Percentiles rank a stretch among this genome's conserved stretches.
phyloP scores from a whole-genome alignment of 2,888 invertebrate species.

The Anodontia alba region DNA sequence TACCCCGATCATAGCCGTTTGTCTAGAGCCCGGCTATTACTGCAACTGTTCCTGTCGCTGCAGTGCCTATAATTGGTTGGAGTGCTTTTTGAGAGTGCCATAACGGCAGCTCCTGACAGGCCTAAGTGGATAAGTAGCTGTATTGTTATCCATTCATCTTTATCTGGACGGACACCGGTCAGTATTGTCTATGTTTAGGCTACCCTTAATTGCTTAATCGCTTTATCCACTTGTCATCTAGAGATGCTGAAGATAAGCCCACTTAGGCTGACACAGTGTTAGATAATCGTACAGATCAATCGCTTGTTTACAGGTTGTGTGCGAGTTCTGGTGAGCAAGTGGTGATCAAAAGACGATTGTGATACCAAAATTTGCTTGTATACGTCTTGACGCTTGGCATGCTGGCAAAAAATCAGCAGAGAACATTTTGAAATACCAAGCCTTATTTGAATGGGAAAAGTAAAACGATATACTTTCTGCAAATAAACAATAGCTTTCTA shows the following conservation, averaged over 20 bases:
- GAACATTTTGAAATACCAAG: not conserved
- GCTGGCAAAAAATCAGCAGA: too few species aligned
- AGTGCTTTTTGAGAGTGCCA: not conserved
- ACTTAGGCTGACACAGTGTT: not conserved
- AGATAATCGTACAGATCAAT: slow-evolving; percentile 13
- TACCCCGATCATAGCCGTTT: too few species aligned
- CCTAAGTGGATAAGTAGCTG: not conserved
- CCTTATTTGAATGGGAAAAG: not conserved
- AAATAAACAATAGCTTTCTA: too few species aligned
- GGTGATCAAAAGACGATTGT: not conserved
- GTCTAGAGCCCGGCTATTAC: too few species aligned
- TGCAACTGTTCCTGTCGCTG: too few species aligned
- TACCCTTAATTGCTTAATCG: not conserved
- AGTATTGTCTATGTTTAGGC: not conserved
- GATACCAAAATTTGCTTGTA: too few species aligned
- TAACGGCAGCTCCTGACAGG: not conserved
- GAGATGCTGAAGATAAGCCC: slow-evolving; percentile 3
- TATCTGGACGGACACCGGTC: not conserved
- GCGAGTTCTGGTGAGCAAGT: not conserved
- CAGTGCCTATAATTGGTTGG: not conserved
- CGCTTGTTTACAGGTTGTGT: slow-evolving; percentile 10
- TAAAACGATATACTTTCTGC: not conserved
- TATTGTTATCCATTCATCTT: not conserved
- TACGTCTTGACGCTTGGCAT: too few species aligned
- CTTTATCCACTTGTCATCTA: slow-evolving; percentile 8